Conservation (phyloP, 2,888 invertebrate species). For the Philopedon plagiatum region DNA sequence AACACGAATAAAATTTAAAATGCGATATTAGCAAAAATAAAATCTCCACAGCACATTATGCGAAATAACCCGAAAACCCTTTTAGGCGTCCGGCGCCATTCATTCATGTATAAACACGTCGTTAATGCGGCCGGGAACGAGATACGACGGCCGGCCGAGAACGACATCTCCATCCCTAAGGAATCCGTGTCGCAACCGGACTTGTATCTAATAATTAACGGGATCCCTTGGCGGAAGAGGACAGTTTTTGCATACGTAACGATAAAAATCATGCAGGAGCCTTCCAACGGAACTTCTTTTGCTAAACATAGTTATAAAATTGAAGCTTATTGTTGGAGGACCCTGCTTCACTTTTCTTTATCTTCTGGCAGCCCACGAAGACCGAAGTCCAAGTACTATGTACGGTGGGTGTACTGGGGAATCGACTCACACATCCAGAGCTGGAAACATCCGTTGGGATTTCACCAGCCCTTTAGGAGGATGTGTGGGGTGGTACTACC, state of each 20-base stretch:
- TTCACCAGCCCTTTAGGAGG: too few relatives aligned
- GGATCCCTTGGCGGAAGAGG: constrained; percentile 68
- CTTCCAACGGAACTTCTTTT: not conserved
- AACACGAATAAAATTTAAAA: too few relatives aligned
- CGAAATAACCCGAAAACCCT: constrained; percentile 44
- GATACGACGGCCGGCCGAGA: constrained; percentile 34
- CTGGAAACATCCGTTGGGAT: too few relatives aligned
- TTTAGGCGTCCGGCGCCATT: constrained; percentile 44
- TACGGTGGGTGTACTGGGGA: too few relatives aligned
- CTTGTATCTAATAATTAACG: constrained; percentile 79
- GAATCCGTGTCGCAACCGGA: constrained; percentile 66
- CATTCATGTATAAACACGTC: constrained; percentile 51
- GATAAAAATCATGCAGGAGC: not conserved
- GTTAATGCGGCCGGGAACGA: constrained; percentile 45
- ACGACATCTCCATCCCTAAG: constrained; percentile 56
- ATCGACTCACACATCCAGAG: too few relatives aligned
- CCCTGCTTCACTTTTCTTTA: too few relatives aligned
- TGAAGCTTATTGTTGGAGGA: too few relatives aligned
- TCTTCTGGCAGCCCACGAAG: too few relatives aligned
- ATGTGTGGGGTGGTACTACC: too few relatives aligned
- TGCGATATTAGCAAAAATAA: too few relatives aligned
- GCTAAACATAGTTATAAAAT: too few relatives aligned
- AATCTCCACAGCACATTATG: constrained; percentile 18
- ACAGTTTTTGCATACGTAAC: constrained; percentile 53
- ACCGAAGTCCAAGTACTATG: too few relatives aligned